A percentile compares a stretch with the other conserved stretches of the same genome.
These are phyloP conservation scores for Drosophila helvetica DNA, from an alignment of 2,888 invertebrate species.

Conservation along the genomic window DNA sequence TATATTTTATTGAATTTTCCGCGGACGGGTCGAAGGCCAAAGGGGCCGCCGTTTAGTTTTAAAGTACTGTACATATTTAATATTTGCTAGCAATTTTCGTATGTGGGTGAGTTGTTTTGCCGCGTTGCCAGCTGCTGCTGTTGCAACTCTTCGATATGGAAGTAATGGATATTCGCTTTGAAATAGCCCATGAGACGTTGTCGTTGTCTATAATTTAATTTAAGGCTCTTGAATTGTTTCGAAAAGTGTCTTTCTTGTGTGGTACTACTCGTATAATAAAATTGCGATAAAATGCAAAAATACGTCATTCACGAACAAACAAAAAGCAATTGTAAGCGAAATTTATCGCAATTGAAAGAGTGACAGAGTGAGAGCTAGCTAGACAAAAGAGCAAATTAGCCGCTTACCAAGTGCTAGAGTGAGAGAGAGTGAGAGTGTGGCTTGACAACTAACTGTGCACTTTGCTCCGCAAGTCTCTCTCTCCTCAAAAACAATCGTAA, in stretches of 20 bases:
- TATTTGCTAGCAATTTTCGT: neutral
- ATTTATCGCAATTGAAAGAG: conserved; percentile 36
- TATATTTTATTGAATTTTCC: conserved; percentile 77
- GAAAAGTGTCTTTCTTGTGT: neutral
- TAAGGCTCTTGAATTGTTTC: neutral
- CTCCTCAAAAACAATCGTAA: conserved; percentile 18
- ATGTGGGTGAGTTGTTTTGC: conserved; percentile 25
- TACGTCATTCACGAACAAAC: conserved; percentile 32
- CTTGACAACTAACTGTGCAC: conserved; percentile 62
- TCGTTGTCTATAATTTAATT: conserved; percentile 20
- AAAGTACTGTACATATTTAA: conserved; percentile 8
- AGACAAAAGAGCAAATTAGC: conserved; percentile 24
- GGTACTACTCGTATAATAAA: neutral
- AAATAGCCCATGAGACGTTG: neutral
- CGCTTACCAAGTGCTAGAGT: conserved; percentile 8
- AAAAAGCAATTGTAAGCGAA: conserved; percentile 49
- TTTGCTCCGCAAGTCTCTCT: conserved; percentile 60
- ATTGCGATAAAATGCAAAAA: conserved; percentile 5
- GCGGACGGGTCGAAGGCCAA: conserved; percentile 25
- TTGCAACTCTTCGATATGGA: neutral
- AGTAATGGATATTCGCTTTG: neutral
- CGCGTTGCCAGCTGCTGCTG: conserved; percentile 18
- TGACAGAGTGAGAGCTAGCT: conserved; percentile 16
- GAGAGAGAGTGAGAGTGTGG: conserved; percentile 47
- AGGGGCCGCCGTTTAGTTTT: conserved; percentile 17